phyloP scores from a whole-genome alignment of 2,888 invertebrate species.

The Copidosoma aretas region DNA sequence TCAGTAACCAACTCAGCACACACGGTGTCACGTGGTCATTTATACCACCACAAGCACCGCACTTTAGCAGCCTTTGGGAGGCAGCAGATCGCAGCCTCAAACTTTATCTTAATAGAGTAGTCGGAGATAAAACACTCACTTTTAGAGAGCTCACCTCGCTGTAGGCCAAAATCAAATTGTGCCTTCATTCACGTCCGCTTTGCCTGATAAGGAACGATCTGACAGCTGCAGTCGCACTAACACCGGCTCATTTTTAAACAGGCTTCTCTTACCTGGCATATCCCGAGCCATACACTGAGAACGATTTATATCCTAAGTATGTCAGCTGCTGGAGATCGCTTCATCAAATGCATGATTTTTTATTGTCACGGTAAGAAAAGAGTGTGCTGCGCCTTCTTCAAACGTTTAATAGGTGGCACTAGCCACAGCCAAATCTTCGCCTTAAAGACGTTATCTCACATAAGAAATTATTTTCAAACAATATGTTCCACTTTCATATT shows the following conservation, averaged over 20 bases:
- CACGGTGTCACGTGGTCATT: background rate
- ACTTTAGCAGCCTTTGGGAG: slow-evolving; percentile 8
- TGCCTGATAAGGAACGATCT: background rate
- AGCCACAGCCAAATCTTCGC: too few relatives aligned
- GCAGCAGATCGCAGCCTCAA: slow-evolving; percentile 3
- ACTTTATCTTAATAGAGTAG: background rate
- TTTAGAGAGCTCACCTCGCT: slow-evolving; percentile 2
- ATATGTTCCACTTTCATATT: too few relatives aligned
- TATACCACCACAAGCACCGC: slow-evolving; percentile 12
- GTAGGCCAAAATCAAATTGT: slow-evolving; percentile 1
- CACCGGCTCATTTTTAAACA: slow-evolving; percentile 7
- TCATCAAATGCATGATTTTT: slow-evolving; percentile 41
- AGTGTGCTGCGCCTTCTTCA: too few relatives aligned
- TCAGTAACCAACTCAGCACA: background rate
- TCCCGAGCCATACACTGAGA: background rate
- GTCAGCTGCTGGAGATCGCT: slow-evolving; percentile 43
- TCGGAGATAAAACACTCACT: background rate
- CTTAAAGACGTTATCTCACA: too few relatives aligned
- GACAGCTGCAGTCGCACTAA: background rate
- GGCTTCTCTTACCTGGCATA: background rate
- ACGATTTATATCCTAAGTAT: too few relatives aligned
- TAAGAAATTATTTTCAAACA: too few relatives aligned
- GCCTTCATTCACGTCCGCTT: slow-evolving; percentile 8
- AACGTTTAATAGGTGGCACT: too few relatives aligned
- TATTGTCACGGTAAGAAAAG: slow-evolving; percentile 43